phyloP scores from a whole-genome alignment of 2,797 vertebrate species.

The Premnoplex brunnescens region DNA sequence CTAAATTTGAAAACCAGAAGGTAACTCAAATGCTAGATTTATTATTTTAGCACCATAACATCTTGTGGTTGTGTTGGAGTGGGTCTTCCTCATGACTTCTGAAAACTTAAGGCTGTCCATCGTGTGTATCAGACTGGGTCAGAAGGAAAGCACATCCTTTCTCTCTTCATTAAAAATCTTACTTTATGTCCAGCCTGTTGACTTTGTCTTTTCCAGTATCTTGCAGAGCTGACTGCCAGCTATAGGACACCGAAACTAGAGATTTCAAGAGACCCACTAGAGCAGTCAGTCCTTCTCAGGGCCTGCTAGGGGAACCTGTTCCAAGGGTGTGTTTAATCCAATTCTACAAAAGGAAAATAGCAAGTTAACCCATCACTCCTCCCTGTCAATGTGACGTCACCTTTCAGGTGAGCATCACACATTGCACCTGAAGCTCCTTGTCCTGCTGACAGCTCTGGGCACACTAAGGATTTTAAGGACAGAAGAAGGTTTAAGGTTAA shows the following conservation, averaged over 20 bases:
- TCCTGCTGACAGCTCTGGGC: rapidly evolving
- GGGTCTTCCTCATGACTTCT: background rate
- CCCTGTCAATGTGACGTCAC: rapidly evolving
- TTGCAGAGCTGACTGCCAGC: background rate
- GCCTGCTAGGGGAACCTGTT: background rate
- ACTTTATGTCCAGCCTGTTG: background rate
- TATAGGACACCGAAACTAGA: background rate
- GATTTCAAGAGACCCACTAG: background rate
- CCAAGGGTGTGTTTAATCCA: background rate
- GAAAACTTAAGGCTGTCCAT: background rate
- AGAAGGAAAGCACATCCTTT: background rate
- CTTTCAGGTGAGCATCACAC: background rate
- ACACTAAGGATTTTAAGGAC: background rate
- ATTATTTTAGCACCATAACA: background rate
- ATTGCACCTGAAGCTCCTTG: background rate
- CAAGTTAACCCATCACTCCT: background rate
- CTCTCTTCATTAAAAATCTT: background rate
- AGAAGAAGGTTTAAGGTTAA: conserved; percentile 8
- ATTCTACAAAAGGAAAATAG: background rate
- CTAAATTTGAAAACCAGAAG: background rate
- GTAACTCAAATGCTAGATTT: background rate
- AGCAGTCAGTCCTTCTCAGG: background rate
- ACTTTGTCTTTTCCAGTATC: background rate
- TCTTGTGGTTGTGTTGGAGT: background rate
- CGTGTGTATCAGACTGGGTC: background rate